Evolutionary conservation across 1,140 invertebrate genomes (phyloP).

Genomic region (Arctopsyche grandis): DNA sequence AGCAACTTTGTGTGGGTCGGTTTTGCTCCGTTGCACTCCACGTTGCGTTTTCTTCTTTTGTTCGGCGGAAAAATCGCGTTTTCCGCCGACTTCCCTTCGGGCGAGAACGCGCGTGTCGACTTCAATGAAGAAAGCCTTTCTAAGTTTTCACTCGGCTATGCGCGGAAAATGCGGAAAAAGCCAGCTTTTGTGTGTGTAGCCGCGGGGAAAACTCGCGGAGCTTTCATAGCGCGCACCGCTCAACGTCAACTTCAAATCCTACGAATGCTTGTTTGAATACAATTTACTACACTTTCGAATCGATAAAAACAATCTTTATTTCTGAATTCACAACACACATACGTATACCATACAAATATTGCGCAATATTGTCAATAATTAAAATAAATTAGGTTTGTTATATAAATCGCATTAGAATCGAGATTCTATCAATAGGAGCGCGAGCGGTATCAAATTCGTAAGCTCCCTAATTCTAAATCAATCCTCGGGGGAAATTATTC

Average conservation of each 20-base stretch:
- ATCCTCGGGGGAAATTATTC: conserved; percentile 13
- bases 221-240: no score
- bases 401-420: not conserved
- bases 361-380: not conserved
- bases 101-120: not conserved
- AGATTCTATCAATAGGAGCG: not conserved
- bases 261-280: not conserved
- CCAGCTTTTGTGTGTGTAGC: not conserved
- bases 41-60: no score
- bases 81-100: no score
- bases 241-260: not conserved
- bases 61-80: no score
- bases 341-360: no score
- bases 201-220: no score
- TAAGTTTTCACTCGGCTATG: conserved; percentile 43
- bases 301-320: not conserved
- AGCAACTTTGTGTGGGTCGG: no score
- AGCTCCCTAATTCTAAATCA: conserved; percentile 13
- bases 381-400: not conserved
- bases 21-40: no score
- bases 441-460: not conserved
- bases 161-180: not conserved
- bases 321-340: not conserved
- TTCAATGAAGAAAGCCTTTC: conserved; percentile 39
- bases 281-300: not conserved